A percentile compares a stretch with the other conserved stretches of the same genome.
Conservation (phyloP, 2,797 vertebrate genomes). For the Molossus molossus region DNA sequence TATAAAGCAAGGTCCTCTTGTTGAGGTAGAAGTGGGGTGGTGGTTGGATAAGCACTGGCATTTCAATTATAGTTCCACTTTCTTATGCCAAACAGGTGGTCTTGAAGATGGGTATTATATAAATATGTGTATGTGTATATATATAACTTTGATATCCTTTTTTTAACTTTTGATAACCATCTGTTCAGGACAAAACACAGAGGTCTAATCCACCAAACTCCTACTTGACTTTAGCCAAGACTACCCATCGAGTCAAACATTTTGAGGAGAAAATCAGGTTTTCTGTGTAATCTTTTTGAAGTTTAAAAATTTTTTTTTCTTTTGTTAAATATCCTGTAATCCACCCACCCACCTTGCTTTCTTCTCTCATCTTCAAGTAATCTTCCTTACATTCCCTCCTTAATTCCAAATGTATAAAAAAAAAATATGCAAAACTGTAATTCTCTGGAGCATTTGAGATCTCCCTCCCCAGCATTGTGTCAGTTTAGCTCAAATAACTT, state of each 20-base stretch:
- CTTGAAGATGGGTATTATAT: neutral
- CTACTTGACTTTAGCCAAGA: neutral
- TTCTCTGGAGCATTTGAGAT: too few relatives aligned
- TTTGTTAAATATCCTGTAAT: too few relatives aligned
- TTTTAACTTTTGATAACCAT: neutral
- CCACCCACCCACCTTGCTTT: too few relatives aligned
- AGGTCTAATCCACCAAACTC: neutral
- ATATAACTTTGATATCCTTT: neutral
- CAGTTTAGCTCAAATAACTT: too few relatives aligned
- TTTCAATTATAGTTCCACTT: neutral
- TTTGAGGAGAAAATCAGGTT: neutral
- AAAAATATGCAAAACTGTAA: too few relatives aligned
- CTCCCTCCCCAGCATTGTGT: too few relatives aligned
- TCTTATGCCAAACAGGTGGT: neutral
- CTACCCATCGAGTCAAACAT: neutral
- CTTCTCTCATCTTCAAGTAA: too few relatives aligned
- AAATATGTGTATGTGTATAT: neutral
- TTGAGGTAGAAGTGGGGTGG: neutral
- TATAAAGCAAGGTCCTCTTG: neutral
- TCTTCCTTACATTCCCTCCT: too few relatives aligned
- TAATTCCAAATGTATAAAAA: too few relatives aligned
- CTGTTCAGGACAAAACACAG: neutral
- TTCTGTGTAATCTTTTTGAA: neutral
- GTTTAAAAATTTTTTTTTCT: too few relatives aligned
- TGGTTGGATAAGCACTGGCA: neutral